Evolutionary conservation across 1,140 invertebrate genomes (phyloP).

Genomic region (Apis florea): DNA sequence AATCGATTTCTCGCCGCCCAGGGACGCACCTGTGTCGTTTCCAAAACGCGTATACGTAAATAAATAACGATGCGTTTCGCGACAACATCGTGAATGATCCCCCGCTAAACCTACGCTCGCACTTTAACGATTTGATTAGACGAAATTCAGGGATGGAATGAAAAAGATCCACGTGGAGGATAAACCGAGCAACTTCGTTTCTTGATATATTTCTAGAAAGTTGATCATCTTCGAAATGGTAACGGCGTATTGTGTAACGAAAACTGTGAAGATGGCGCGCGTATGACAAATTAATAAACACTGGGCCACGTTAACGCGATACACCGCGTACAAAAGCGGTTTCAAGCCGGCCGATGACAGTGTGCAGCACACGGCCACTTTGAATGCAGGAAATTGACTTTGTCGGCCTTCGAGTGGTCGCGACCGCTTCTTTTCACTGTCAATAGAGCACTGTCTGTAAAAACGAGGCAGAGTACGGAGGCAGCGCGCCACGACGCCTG

Average conservation of each 20-base stretch:
- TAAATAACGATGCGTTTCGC: slow-evolving; percentile 20
- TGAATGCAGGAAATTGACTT: slow-evolving; percentile 57
- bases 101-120: no score
- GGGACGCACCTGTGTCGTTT: slow-evolving; percentile 36
- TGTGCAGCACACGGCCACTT: slow-evolving; percentile 36
- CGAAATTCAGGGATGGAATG: background rate
- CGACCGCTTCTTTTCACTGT: slow-evolving; percentile 51
- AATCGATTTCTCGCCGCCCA: slow-evolving; percentile 61
- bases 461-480: slow-evolving; percentile 38
- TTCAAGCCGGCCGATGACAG: slow-evolving; percentile 38
- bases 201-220: no score
- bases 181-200: background rate
- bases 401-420: slow-evolving; percentile 49
- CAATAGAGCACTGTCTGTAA: slow-evolving; percentile 41
- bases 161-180: no score
- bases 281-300: slow-evolving; percentile 46
- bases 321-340: slow-evolving; percentile 33
- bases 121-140: no score
- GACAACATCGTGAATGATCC: slow-evolving; percentile 22
- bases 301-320: background rate
- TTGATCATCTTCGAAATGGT: no score
- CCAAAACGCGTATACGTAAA: slow-evolving; percentile 27
- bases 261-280: background rate
- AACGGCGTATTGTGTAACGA: no score
- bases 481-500: slow-evolving; percentile 6